Evolutionary conservation across 2,113 vertebrate species (phyloP), one percentile per base, ranked within the genome.

Genomic region (Trematomus loennbergii): DNA sequence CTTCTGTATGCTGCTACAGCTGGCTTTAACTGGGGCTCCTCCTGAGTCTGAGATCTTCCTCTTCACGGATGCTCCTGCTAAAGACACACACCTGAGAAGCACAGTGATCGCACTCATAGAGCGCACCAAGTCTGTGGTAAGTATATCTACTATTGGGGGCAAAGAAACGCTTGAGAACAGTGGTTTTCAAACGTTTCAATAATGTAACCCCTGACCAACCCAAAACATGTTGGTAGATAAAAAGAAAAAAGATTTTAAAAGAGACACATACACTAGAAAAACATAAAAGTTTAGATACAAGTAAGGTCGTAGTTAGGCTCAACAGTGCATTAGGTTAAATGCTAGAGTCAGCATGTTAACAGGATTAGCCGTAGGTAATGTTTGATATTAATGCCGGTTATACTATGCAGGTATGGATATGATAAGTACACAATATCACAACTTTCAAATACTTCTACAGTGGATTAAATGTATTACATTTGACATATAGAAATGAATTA

Each of bases 21-120:
- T 94, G 87, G 92, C 92, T 22, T 75, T 95, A 61, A 82, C 72
- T 1, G 12, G 25, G 1, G 81, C 85, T 16, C 92, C 92, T 22
- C 60, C 9, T 0, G 84, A 77, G 40, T 93, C 93, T 12, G 87
- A 94, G 59, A 93, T 95, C 73, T 95, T 93, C 66, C 62, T 95
- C 53, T 94, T 94, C 78, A 94, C 92, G 1, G 93, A 95, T 25
- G 89, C 89, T 10, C 1, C 82, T 1, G 82, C 91, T 13, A 93
- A 92, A 72, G 91, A 94, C 61, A 12, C 1, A 6, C 0, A 87
- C 2, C 76, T 94, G 49, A 84, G 48, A 43, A 88, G 58, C 61
- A 53, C 88, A 5, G 79, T 94, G 72, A 84, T 49, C 0, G 90
- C 91, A 3, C 88, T 94, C 58, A 93, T 91, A 0, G 52, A 94